Evolutionary conservation across 1,140 invertebrate genomes (phyloP).

Genomic region (Drosophila malerkotliana): DNA sequence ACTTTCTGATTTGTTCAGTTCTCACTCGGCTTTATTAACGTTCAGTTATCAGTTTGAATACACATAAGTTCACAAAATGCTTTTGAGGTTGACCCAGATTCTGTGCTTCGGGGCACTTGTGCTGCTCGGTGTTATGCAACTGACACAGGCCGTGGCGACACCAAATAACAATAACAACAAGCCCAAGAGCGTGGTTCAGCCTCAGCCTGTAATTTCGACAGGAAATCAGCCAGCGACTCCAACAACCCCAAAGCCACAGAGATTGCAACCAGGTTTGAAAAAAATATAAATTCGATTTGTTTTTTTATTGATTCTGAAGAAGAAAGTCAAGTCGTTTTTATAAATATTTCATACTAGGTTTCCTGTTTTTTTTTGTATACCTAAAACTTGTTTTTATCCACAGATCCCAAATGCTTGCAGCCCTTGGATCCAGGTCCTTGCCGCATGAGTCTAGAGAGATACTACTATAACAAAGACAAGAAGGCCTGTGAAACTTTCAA

Average conservation of each 20-base stretch:
- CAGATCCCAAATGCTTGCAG: slow-evolving; percentile 72
- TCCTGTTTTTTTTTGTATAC: neutral
- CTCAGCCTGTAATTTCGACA: slow-evolving; percentile 12
- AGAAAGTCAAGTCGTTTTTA: neutral
- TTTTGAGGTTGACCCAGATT: slow-evolving; percentile 53
- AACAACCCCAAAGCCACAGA: slow-evolving; percentile 21
- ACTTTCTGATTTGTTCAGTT: slow-evolving; percentile 53
- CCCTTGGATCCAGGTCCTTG: slow-evolving; percentile 72
- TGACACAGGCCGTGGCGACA: slow-evolving; percentile 46
- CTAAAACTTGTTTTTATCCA: neutral
- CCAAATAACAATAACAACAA: slow-evolving; percentile 24
- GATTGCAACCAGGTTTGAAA: slow-evolving; percentile 14
- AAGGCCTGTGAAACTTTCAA: slow-evolving; percentile 86
- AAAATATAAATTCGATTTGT: neutral
- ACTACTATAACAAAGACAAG: slow-evolving; percentile 71
- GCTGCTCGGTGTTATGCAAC: slow-evolving; percentile 42
- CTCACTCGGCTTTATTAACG: slow-evolving; percentile 47
- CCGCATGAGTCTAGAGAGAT: slow-evolving; percentile 75
- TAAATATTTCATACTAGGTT: neutral
- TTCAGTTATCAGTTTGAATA: slow-evolving; percentile 47
- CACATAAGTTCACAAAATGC: slow-evolving; percentile 18
- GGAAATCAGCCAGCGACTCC: slow-evolving; percentile 9
- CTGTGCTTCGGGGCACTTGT: slow-evolving; percentile 39
- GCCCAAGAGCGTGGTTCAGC: slow-evolving; percentile 9
- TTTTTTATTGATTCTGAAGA: neutral